Conservation (phyloP, 2,113 vertebrate species). For the Paratilapia polleni region DNA sequence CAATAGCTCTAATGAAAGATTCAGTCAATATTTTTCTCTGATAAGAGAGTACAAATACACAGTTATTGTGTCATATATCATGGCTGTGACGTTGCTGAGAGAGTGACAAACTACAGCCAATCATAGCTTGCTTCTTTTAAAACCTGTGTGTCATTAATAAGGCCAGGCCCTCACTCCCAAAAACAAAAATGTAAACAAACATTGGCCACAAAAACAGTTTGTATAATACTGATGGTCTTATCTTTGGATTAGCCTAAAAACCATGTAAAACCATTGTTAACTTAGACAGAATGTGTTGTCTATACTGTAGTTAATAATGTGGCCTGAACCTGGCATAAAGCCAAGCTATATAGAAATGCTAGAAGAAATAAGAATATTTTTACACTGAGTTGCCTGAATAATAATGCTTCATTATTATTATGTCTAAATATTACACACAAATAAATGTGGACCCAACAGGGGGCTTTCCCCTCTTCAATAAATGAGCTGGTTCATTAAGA, state of each 20-base stretch:
- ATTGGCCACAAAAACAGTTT: too few species aligned
- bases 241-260: too few species aligned
- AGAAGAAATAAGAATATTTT: background rate
- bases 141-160: too few species aligned
- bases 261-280: too few species aligned
- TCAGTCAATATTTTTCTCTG: background rate
- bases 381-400: background rate
- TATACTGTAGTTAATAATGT: too few species aligned
- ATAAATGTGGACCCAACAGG: background rate
- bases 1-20: background rate
- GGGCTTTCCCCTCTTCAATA: conserved; percentile 17
- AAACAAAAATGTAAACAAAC: too few species aligned
- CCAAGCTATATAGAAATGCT: background rate
- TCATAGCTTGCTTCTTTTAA: too few species aligned
- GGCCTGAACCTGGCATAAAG: background rate
- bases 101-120: too few species aligned
- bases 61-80: background rate
- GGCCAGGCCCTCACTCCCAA: too few species aligned
- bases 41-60: background rate
- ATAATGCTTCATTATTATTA: background rate
- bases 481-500: conserved; percentile 29
- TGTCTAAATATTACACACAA: background rate
- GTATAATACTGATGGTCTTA: too few species aligned
- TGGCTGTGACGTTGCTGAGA: background rate
- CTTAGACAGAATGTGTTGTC: too few species aligned